These are phyloP conservation scores for Centroberyx gerrardi DNA, from an alignment of 2,797 vertebrate genomes.

Conservation along the genomic window DNA sequence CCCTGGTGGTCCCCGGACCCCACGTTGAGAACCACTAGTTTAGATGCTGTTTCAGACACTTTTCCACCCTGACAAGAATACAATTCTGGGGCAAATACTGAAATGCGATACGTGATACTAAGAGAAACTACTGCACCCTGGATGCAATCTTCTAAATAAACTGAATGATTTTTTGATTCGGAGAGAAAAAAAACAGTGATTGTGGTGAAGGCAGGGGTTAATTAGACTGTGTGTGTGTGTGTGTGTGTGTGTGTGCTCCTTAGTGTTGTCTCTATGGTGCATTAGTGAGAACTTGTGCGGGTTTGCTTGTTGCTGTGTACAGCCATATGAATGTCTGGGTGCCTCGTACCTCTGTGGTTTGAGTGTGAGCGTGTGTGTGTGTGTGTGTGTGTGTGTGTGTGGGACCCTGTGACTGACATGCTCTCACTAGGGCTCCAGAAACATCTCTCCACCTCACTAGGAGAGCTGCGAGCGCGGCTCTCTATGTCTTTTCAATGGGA, in stretches of 20 bases:
- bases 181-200: neutral
- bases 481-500: conserved; percentile 42
- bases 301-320: conserved; percentile 10
- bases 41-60: too few species aligned
- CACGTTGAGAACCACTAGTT: too few species aligned
- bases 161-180: neutral
- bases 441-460: conserved; percentile 24
- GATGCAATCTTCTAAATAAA: neutral
- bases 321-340: too few species aligned
- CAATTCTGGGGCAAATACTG: too few species aligned
- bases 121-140: too few species aligned
- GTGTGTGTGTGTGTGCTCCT: neutral
- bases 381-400: neutral
- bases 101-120: too few species aligned
- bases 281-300: neutral
- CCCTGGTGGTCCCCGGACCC: too few species aligned
- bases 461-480: conserved; percentile 41
- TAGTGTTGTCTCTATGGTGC: too few species aligned
- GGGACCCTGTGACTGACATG: conserved; percentile 2
- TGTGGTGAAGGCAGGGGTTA: too few species aligned
- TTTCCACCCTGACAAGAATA: too few species aligned
- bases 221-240: conserved; percentile 33
- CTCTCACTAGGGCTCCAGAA: conserved; percentile 9
- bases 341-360: neutral
- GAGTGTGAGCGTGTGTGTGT: conserved; percentile 16